A percentile compares a stretch with the other conserved stretches of the same genome.
phyloP scores from a whole-genome alignment of 2,113 vertebrate genomes.

The Jacana jacana region DNA sequence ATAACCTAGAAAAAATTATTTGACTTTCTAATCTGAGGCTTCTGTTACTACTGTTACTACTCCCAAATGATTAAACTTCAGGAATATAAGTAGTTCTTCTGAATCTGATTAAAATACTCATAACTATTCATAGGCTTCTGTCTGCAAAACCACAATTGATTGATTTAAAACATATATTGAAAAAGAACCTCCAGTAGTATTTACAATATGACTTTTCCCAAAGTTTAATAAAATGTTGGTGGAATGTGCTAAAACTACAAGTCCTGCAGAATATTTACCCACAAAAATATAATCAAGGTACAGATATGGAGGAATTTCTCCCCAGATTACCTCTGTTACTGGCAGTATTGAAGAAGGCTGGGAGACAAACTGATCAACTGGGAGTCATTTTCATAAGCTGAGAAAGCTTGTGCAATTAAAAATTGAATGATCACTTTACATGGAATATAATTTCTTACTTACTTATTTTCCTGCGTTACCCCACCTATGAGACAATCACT shows the following conservation, averaged over 20 bases:
- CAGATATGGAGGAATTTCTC: not conserved
- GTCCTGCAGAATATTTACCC: not conserved
- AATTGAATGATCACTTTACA: not conserved
- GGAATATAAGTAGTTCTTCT: not conserved
- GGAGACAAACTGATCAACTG: not conserved
- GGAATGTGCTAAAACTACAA: not conserved
- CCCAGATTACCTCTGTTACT: not conserved
- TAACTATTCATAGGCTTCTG: not conserved
- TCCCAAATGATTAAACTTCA: not conserved
- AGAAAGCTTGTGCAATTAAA: not conserved
- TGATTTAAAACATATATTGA: not conserved
- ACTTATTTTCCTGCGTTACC: not conserved
- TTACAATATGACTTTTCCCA: not conserved
- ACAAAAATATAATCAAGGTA: not conserved
- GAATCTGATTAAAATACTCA: not conserved
- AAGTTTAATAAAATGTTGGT: not conserved
- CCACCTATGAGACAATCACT: not conserved
- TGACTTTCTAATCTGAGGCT: not conserved
- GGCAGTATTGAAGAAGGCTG: not conserved
- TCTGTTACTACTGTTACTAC: not conserved
- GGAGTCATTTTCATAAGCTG: rapidly evolving
- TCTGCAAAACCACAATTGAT: not conserved
- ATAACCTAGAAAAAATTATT: not conserved
- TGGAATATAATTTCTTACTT: not conserved
- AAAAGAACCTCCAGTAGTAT: not conserved